phyloP scores from a whole-genome alignment of 37 sponge, comb jelly and placozoan genomes.

The Cladorhizidae sp. region DNA sequence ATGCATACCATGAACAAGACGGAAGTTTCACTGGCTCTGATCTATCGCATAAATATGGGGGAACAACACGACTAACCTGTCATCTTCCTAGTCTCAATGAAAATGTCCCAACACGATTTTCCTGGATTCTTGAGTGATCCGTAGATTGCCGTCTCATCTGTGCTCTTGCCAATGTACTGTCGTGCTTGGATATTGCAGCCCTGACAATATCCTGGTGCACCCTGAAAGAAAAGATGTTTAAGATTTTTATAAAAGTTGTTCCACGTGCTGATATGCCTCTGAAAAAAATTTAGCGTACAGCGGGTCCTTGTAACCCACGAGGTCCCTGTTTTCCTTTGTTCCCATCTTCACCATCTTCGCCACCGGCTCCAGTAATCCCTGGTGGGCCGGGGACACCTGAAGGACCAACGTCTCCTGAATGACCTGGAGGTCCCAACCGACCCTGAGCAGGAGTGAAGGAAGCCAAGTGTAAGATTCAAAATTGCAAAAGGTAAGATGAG shows the following conservation, averaged over 20 bases:
- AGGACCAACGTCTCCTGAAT: slow-evolving; percentile 7
- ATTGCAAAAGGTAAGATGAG: no score
- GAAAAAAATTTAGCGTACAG: slow-evolving; percentile 24
- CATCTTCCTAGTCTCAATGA: background rate
- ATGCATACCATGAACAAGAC: no score
- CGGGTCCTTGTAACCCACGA: slow-evolving; percentile 29
- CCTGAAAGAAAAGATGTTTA: no score
- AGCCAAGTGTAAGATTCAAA: no score
- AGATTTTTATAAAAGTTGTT: no score
- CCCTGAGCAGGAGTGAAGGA: slow-evolving; percentile 22
- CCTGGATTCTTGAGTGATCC: slow-evolving; percentile 52
- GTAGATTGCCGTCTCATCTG: slow-evolving; percentile 8
- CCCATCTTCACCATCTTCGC: slow-evolving; percentile 39
- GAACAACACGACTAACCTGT: background rate
- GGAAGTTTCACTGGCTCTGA: no score
- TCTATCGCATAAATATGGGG: background rate
- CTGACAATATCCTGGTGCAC: slow-evolving; percentile 49
- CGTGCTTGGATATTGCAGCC: slow-evolving; percentile 31
- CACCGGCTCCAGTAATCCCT: slow-evolving; percentile 45
- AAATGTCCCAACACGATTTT: slow-evolving; percentile 42
- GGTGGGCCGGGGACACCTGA: slow-evolving; percentile 52
- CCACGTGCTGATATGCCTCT: no score
- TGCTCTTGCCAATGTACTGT: slow-evolving; percentile 9
- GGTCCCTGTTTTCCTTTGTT: slow-evolving; percentile 35
- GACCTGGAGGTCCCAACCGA: slow-evolving; percentile 34